Evolutionary conservation across 2,888 invertebrate genomes (phyloP).

Genomic region (Holacanthella duospinosa): DNA sequence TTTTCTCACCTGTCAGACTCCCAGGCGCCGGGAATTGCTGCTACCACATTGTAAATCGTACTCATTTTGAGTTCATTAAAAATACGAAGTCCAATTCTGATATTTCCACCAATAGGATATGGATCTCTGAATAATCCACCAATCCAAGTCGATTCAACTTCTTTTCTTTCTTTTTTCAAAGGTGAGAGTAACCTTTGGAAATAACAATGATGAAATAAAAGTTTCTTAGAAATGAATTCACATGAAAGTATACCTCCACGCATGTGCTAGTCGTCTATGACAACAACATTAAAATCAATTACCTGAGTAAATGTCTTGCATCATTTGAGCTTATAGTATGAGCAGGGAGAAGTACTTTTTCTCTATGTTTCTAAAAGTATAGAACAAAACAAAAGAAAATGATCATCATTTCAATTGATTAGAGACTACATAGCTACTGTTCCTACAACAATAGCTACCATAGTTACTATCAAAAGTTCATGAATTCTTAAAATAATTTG

Average conservation of each 20-base stretch:
- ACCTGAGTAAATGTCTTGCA: constrained; percentile 35
- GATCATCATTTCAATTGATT: background rate
- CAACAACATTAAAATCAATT: constrained; percentile 1
- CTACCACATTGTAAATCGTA: constrained; percentile 34
- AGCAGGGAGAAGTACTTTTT: constrained; percentile 26
- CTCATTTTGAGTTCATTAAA: constrained; percentile 32
- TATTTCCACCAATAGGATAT: background rate
- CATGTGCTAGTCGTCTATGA: no score
- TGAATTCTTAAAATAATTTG: background rate
- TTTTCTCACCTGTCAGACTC: constrained; percentile 36
- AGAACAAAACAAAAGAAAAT: constrained; percentile 7
- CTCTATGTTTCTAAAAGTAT: constrained; percentile 29
- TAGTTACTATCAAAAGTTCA: no score
- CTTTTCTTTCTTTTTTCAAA: background rate
- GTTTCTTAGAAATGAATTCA: background rate
- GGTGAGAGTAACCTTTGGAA: no score
- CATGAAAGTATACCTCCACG: background rate
- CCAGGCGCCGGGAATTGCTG: constrained; percentile 36
- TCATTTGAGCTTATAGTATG: constrained; percentile 33
- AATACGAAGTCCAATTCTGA: constrained; percentile 21
- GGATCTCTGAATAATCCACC: background rate
- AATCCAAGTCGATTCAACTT: background rate
- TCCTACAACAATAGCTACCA: background rate
- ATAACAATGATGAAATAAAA: background rate
- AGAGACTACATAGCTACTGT: background rate